Percentiles rank a stretch among this genome's conserved stretches.
phyloP scores from a whole-genome alignment of 1,140 invertebrate genomes.

The Pogonomyrmex barbatus region DNA sequence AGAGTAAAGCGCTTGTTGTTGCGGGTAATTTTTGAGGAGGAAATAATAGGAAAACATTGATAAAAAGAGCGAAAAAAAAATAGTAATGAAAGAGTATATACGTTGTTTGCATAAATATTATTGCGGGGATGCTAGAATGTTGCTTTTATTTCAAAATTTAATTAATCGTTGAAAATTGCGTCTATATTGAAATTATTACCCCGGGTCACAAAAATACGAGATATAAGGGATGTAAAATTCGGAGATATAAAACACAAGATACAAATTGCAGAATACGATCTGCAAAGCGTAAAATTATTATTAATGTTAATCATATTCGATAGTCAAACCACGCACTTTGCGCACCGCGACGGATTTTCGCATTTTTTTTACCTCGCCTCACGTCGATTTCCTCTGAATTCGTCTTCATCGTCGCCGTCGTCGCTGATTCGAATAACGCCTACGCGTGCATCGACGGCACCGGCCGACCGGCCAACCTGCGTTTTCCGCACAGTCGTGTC shows the following conservation, averaged over 20 bases:
- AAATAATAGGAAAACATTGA: neutral
- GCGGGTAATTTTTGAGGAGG: neutral
- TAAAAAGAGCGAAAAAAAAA: neutral
- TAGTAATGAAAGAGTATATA: neutral
- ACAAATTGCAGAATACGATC: slow-evolving; percentile 20
- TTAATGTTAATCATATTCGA: slow-evolving; percentile 21
- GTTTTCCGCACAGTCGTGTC: slow-evolving; percentile 14
- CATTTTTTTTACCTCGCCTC: neutral
- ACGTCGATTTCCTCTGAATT: neutral
- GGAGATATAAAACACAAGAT: neutral
- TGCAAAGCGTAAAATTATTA: slow-evolving; percentile 6
- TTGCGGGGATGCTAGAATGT: neutral
- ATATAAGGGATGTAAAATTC: neutral
- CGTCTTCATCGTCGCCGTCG: neutral
- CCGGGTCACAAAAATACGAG: neutral
- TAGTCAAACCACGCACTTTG: neutral
- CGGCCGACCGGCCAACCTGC: neutral
- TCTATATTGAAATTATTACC: too few species aligned
- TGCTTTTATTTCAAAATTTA: neutral
- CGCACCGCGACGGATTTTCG: neutral
- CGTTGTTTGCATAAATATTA: neutral
- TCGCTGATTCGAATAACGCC: neutral
- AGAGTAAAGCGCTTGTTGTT: neutral
- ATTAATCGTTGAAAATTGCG: neutral
- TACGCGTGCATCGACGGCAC: slow-evolving; percentile 6